Conservation (phyloP, 2,888 invertebrate species). For the Caenorhabditis virilis region DNA sequence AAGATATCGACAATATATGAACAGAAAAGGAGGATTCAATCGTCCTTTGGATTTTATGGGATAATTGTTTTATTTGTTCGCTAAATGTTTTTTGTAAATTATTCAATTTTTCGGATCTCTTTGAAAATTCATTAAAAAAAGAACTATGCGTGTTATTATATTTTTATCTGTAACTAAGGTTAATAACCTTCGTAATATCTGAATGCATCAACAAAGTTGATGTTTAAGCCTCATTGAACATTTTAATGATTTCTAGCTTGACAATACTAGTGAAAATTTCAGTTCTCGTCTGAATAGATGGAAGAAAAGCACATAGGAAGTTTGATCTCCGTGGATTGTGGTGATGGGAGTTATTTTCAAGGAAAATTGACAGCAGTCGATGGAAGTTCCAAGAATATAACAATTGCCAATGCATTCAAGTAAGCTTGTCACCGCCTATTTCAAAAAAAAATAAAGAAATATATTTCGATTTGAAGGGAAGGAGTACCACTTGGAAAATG, state of each 20-base stretch:
- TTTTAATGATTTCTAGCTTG: neutral
- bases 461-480: no score
- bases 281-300: no score
- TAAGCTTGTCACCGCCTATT: constrained; percentile 5
- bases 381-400: constrained; percentile 17
- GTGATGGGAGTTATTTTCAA: constrained; percentile 41
- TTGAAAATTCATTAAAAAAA: neutral
- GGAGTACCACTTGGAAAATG: constrained; percentile 8
- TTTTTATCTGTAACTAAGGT: no score
- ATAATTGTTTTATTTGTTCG: constrained; percentile 27
- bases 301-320: constrained; percentile 46
- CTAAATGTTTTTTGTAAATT: no score
- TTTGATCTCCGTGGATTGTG: constrained; percentile 49
- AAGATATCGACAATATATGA: constrained; percentile 98
- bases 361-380: constrained; percentile 43
- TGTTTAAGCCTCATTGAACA: no score
- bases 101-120: neutral
- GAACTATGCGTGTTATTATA: neutral
- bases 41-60: constrained; percentile 81
- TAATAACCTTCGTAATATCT: no score
- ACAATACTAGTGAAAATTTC: no score
- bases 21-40: constrained; percentile 97
- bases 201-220: no score
- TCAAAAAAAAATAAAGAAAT: no score
- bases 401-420: constrained; percentile 39